Evolutionary conservation across 2,888 invertebrate genomes (phyloP).

Genomic region (Calephelis perditalis): DNA sequence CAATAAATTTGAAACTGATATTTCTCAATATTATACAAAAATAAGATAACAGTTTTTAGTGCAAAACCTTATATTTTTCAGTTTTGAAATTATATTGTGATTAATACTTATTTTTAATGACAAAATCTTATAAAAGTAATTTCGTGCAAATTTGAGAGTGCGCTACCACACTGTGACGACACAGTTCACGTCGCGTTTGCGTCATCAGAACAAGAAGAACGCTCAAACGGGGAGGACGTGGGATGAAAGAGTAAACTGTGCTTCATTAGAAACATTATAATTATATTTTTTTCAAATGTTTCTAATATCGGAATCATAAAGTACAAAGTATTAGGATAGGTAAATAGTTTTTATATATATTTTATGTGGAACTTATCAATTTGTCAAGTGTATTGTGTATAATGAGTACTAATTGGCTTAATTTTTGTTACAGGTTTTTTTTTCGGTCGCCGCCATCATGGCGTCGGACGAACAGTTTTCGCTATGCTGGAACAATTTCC

Average conservation of each 20-base stretch:
- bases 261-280: constrained; percentile 53
- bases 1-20: too few species aligned
- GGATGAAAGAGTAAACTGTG: constrained; percentile 47
- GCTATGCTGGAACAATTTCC: constrained; percentile 87
- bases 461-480: constrained; percentile 86
- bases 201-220: constrained; percentile 67
- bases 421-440: constrained; percentile 50
- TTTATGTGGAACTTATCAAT: not conserved
- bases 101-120: too few species aligned
- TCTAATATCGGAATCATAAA: constrained; percentile 67
- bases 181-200: constrained; percentile 58
- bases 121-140: too few species aligned
- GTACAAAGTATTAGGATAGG: constrained; percentile 75
- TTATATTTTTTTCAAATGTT: constrained; percentile 63
- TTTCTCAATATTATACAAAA: too few species aligned
- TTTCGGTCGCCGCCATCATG: constrained; percentile 76
- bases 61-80: too few species aligned
- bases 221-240: constrained; percentile 68
- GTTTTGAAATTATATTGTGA: too few species aligned
- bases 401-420: not conserved
- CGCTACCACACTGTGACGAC: constrained; percentile 19
- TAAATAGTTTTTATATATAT: constrained; percentile 32
- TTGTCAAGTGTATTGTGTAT: not conserved
- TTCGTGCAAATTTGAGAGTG: too few species aligned
- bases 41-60: too few species aligned